Conservation (phyloP, 2,797 vertebrate genomes). For the Paguma larvata region DNA sequence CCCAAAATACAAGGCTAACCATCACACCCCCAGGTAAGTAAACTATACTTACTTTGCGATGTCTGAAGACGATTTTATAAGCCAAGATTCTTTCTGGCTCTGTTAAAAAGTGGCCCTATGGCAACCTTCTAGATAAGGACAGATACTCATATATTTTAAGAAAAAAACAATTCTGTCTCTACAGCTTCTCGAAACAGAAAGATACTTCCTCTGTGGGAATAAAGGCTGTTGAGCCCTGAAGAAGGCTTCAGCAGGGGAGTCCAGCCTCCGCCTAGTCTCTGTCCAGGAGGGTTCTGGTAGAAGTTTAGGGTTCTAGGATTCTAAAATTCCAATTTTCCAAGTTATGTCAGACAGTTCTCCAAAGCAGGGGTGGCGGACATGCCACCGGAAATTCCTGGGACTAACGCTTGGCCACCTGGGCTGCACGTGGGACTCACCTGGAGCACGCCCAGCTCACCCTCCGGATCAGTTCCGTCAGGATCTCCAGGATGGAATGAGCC, state of each 20-base stretch:
- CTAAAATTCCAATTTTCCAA: not conserved
- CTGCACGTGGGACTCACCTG: not conserved
- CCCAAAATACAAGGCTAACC: not conserved
- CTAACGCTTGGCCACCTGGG: not conserved
- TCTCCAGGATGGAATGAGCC: rapidly evolving
- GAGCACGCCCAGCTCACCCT: not conserved
- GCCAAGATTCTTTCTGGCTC: not conserved
- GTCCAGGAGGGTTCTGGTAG: not conserved
- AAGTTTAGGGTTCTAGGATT: not conserved
- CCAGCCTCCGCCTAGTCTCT: not conserved
- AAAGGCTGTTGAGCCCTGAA: not conserved
- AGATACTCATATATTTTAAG: not conserved
- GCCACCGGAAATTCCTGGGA: not conserved
- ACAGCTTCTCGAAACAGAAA: not conserved
- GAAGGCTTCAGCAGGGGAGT: not conserved
- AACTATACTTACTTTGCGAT: not conserved
- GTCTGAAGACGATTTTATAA: not conserved
- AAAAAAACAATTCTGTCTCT: not conserved
- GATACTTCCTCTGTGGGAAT: not conserved
- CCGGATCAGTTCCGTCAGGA: not conserved
- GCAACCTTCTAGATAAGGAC: not conserved
- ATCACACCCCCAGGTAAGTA: not conserved
- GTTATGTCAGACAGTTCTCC: not conserved
- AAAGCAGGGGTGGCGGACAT: rapidly evolving
- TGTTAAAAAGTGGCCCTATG: not conserved